These are phyloP conservation scores for Miniopterus natalensis DNA, from an alignment of 2,113 vertebrate genomes.

Conservation along the genomic window DNA sequence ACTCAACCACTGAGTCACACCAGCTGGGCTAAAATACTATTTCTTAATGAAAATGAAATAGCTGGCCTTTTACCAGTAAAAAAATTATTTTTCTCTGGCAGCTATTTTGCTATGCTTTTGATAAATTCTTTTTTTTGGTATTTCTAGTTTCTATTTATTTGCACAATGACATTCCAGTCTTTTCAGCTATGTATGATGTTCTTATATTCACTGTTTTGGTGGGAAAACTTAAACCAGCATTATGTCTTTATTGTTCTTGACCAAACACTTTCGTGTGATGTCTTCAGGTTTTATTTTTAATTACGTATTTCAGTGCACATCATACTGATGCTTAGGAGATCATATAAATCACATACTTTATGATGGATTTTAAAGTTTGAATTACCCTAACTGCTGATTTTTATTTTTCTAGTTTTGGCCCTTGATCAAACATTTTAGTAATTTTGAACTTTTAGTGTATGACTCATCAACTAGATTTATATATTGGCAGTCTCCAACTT, in stretches of 20 bases:
- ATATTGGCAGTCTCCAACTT: background rate
- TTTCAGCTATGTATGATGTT: constrained; percentile 45
- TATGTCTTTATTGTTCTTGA: constrained; percentile 53
- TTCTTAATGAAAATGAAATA: constrained; percentile 60
- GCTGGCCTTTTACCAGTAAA: constrained; percentile 39
- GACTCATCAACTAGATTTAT: constrained; percentile 44
- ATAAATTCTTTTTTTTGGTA: background rate
- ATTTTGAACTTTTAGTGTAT: background rate
- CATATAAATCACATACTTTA: constrained; percentile 51
- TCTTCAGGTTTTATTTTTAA: constrained; percentile 53
- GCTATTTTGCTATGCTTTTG: background rate
- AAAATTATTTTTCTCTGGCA: constrained; percentile 56
- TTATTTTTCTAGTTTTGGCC: constrained; percentile 54
- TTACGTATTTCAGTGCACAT: background rate
- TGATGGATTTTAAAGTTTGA: constrained; percentile 58
- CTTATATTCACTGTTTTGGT: constrained; percentile 47
- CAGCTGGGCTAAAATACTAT: too few relatives aligned
- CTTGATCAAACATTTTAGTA: constrained; percentile 32
- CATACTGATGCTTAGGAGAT: constrained; percentile 22
- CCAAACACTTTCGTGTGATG: background rate
- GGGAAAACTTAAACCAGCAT: constrained; percentile 40
- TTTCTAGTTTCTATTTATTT: constrained; percentile 60
- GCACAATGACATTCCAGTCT: constrained; percentile 47
- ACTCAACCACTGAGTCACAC: too few relatives aligned
- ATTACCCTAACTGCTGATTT: constrained; percentile 31